These are phyloP conservation scores for Teleiodes luculella DNA, from an alignment of 2,888 invertebrate genomes.

Conservation along the genomic window DNA sequence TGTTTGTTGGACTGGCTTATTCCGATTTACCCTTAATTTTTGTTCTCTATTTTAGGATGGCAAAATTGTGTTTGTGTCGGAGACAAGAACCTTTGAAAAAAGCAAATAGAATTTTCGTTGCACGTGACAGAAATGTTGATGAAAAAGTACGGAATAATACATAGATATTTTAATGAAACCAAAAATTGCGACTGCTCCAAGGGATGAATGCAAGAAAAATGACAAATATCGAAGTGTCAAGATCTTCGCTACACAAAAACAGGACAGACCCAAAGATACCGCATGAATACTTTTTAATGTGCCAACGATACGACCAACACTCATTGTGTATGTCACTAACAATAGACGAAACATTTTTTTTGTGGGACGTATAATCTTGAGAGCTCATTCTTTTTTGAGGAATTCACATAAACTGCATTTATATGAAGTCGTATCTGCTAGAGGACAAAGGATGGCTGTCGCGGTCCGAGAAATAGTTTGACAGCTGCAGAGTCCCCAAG, in stretches of 20 bases:
- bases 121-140: no score
- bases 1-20: no score
- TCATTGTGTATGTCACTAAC: conserved; percentile 58
- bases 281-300: conserved; percentile 78
- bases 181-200: conserved; percentile 38
- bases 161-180: conserved; percentile 32
- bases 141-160: no score
- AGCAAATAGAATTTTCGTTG: no score
- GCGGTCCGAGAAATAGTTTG: conserved; percentile 62
- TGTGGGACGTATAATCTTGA: conserved; percentile 66
- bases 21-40: no score
- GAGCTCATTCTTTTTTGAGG: conserved; percentile 63
- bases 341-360: conserved; percentile 62
- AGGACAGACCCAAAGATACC: conserved; percentile 65
- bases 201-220: conserved; percentile 42
- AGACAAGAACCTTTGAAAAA: no score
- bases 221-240: conserved; percentile 70
- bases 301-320: conserved; percentile 75
- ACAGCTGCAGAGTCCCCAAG: conserved; percentile 68
- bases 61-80: no score
- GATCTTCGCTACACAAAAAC: conserved; percentile 60
- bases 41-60: no score
- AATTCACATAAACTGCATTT: conserved; percentile 75
- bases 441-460: conserved; percentile 65
- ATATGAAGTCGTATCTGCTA: conserved; percentile 72